These are phyloP conservation scores for Littorina saxatilis DNA, from an alignment of 1,140 invertebrate species.

Conservation along the genomic window DNA sequence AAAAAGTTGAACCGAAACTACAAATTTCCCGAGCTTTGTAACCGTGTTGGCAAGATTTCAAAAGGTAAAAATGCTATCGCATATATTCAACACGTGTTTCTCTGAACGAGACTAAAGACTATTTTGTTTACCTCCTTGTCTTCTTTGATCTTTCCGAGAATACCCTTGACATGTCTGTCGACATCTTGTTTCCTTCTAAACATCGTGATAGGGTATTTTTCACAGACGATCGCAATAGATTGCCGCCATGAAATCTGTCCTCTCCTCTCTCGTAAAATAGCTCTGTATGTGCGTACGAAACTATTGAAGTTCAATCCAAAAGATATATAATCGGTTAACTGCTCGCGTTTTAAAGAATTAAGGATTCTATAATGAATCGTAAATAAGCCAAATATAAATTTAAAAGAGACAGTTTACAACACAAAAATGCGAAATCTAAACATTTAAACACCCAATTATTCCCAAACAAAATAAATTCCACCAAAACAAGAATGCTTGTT, in stretches of 20 bases:
- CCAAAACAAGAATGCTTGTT: no score
- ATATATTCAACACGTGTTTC: background rate
- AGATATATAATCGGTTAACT: no score
- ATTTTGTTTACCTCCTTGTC: slow-evolving; percentile 81
- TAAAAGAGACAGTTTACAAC: no score
- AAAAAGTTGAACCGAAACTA: background rate
- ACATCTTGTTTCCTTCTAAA: slow-evolving; percentile 83
- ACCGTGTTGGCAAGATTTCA: slow-evolving; percentile 2
- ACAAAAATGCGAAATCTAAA: no score
- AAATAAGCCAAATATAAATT: no score
- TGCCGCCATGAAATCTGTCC: slow-evolving; percentile 24
- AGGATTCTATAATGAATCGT: no score
- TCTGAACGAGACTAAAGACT: background rate
- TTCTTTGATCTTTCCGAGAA: slow-evolving; percentile 80
- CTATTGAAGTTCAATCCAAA: no score
- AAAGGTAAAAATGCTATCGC: background rate
- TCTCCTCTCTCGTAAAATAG: no score
- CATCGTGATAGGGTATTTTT: slow-evolving; percentile 74
- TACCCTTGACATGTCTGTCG: slow-evolving; percentile 82
- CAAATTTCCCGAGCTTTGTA: background rate
- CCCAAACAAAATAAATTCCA: no score
- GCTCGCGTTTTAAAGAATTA: no score
- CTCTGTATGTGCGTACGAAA: no score
- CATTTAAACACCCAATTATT: background rate
- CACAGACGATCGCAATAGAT: background rate